Evolutionary conservation across 2,113 vertebrate species (phyloP), one percentile per base, ranked within the genome.

Genomic region (Andinoacara biseriatus): DNA sequence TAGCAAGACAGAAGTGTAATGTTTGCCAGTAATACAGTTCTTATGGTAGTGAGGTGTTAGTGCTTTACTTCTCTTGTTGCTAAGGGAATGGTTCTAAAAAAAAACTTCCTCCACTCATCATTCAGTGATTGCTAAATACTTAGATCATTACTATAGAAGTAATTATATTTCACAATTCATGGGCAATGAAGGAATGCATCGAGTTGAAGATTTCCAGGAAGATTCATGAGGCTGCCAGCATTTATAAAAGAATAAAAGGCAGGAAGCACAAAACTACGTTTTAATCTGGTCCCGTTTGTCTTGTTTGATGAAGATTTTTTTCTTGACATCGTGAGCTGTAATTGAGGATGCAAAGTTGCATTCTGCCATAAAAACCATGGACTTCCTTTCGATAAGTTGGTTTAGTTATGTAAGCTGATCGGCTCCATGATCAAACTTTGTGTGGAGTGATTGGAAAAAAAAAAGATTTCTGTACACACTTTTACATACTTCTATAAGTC

Each of bases 291-390:
- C 14, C 38, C 26, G 38, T 46, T 26, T 67, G 0, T 65, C 38
- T 67, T 67, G 24, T 26, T 26, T 38, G 22, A 46, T 7, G 43
- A 67, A 67, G 38, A 26, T 0, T 67, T 10, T 0, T 18, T 18
- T 46, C 15, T 46, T 1, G 5, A 17, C 14, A 67, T 40, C 40
- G 15, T 14, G 3, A 29, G 63, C 15, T 29, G 0, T 0, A 69
- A 69, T 69, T 9, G 10, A 49, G 40, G 40, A 69, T 1, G 40
- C 63, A 49, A 40, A 69, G 10, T 29, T 29, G 15, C 49, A 17
- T 69, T 49, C 63, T 0, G 0, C 24, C 38, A 69, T 69, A 24
- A 24, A 29, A 67, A 67, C 24, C 62, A 67, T 1, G 38, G 14
- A 38, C 22, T 7, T 49, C 10, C 15, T 46, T 69, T 18, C 26